Evolutionary conservation across 2,888 invertebrate species (phyloP).

Genomic region (Lasioglossum calceatum): DNA sequence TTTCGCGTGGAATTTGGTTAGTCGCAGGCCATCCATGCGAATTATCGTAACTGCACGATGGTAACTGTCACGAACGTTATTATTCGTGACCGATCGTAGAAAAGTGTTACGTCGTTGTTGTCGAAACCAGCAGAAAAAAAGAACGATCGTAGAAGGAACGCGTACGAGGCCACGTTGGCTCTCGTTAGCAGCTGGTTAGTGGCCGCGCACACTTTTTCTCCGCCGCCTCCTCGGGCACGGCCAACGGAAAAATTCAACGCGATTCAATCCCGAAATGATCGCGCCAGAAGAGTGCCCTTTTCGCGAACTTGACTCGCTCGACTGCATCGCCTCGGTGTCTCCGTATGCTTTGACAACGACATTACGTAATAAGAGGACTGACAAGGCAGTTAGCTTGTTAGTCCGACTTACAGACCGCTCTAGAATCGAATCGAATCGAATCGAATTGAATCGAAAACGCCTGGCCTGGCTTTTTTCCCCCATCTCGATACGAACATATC

Average conservation of each 20-base stretch:
- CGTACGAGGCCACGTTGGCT: conserved; percentile 65
- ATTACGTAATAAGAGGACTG: conserved; percentile 78
- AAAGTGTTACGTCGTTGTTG: conserved; percentile 13
- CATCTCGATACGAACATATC: not conserved
- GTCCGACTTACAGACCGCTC: conserved; percentile 29
- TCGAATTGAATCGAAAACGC: conserved; percentile 2
- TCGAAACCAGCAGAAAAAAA: conserved; percentile 13
- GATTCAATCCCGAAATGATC: conserved; percentile 21
- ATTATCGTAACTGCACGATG: not conserved
- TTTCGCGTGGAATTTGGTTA: conserved; percentile 71
- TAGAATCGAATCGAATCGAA: conserved; percentile 19
- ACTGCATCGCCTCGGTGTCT: conserved; percentile 46
- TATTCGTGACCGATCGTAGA: not conserved
- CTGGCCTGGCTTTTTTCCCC: not conserved
- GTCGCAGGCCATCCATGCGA: not conserved
- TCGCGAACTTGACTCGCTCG: conserved; percentile 36
- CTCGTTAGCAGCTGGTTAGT: conserved; percentile 64
- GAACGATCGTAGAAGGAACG: conserved; percentile 18
- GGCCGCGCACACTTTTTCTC: conserved; percentile 39
- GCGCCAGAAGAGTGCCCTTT: conserved; percentile 29
- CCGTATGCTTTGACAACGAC: conserved; percentile 79
- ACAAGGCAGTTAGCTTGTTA: conserved; percentile 59
- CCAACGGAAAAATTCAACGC: conserved; percentile 45
- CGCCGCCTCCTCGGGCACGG: not conserved
- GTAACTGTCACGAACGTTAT: conserved; percentile 12